Evolutionary conservation across 2,113 vertebrate species (phyloP), one percentile per base, ranked within the genome.

Genomic region (Ariopsis seemanni): DNA sequence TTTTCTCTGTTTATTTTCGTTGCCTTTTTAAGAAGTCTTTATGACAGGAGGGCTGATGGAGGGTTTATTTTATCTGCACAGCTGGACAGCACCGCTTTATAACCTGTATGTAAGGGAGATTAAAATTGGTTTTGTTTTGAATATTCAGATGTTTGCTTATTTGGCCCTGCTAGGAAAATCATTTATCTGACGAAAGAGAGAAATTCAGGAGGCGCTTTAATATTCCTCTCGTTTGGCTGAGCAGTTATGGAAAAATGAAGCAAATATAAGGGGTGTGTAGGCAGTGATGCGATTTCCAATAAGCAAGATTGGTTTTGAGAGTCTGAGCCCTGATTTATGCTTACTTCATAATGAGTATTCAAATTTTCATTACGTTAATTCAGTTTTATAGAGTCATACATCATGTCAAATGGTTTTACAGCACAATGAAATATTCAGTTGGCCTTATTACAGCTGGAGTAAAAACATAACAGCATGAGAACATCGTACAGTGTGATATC

Each of bases 141-240:
- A 86, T 88, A 88, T 88, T 90, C 84, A 83, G 84, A 77, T 86
- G 77, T 88, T 86, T 80, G 74, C 53, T 58, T 57, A 74, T 79
- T 65, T 55, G 30, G 58, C 50, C 84, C 87, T 57, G 75, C 27
- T 20, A 50, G 58, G 67, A 82, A 50, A 86, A 84, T 83, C 55
- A 53, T 84, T 85, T 62, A 27, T 71, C 67, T 30, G 34, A 78
- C 7, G 14, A 17, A 83, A 69, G 55, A 86, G 85, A 75, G 50
- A 11, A 58, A 77, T 63, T 78, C 42, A 17, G 82, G 82, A 81
- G 85, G 50, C n/a, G 2, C 34, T 87, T 80, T 84, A 89, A 89
- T 87, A 85, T 85, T 83, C n/a, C 88, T 34, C 62, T 57, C 52
- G 65, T 89, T 89, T 84, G 27, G 72, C 42, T 78, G 53, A 71